Conservation (phyloP, 2,113 vertebrate species). For the Dinomys branickii region DNA sequence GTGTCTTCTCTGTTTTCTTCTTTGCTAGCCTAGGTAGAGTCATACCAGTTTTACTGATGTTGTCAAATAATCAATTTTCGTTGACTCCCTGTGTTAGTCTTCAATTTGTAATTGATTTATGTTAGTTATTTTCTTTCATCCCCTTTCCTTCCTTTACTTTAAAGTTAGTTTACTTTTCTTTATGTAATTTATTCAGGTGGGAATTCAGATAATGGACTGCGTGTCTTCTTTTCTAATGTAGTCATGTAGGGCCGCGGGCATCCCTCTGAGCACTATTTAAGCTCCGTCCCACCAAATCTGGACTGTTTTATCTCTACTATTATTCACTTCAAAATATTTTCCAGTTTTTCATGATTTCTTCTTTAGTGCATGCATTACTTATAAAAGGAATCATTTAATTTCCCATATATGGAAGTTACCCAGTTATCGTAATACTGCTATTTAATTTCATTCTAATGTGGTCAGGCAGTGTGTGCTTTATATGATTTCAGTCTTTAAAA, state of each 20-base stretch:
- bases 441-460: neutral
- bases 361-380: neutral
- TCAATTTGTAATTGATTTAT: neutral
- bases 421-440: neutral
- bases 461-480: neutral
- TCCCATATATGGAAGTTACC: neutral
- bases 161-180: neutral
- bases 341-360: neutral
- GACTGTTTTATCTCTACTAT: neutral
- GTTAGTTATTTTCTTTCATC: neutral
- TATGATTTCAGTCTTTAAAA: conserved; percentile 22
- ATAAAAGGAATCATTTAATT: neutral
- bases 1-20: neutral
- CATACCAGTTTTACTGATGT: neutral
- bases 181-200: neutral
- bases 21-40: neutral
- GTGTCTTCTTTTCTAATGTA: neutral
- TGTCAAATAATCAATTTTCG: neutral
- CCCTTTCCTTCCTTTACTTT: conserved; percentile 46
- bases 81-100: neutral
- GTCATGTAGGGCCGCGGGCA: neutral
- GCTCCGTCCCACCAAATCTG: neutral
- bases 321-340: neutral
- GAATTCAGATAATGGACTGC: neutral
- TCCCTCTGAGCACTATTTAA: neutral